Evolutionary conservation across 2,113 vertebrate species (phyloP), one percentile per base, ranked within the genome.

Genomic region (Caranx melampygus): DNA sequence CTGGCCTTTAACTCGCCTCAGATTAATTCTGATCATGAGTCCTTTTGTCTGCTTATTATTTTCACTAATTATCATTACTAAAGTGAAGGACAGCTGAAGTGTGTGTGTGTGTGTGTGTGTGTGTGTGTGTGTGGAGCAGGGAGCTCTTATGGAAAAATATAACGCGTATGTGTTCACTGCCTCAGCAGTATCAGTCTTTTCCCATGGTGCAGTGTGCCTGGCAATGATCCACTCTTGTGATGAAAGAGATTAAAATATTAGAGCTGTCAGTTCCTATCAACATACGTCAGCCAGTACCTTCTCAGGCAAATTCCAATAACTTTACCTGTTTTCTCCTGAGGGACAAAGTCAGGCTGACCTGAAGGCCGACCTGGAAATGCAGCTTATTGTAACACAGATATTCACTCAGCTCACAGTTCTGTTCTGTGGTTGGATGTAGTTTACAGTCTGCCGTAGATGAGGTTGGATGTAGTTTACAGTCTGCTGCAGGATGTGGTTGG

Each of bases 21-120:
- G 67, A 79, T 66, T 79, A 21, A 75, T 81, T 77, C 35, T 31
- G 81, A 87, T 79, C 66, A 61, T 2, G 57, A 75, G 44, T 62
- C 66, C 65, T 72, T 83, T 64, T 75, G 20, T 61, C 37, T 62
- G 71, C 66, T 78, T 66, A 72, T 44, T 80, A 74, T 78, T 82
- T 85, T 63, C 47, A 42, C 16, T 47, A 33, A 81, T 85, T 83
- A 64, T 1, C 37, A 55, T 42, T 51, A 21, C 61, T 2, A 31
- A 52, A 80, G 68, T 77, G 75, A 83, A 58, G 62, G 68, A 72
- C 60, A 77, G 55, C 34, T 77, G 55, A 81, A 52, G 45, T 40
- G 60, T 72, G 40, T 21, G 42, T 59, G 26, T 16, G 61, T 66
- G 69, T 67, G 61, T 64, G 60, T 40, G 6, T 42, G n/a, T 60